Conservation (phyloP, 2,797 vertebrate genomes). For the Erethizon dorsatum region DNA sequence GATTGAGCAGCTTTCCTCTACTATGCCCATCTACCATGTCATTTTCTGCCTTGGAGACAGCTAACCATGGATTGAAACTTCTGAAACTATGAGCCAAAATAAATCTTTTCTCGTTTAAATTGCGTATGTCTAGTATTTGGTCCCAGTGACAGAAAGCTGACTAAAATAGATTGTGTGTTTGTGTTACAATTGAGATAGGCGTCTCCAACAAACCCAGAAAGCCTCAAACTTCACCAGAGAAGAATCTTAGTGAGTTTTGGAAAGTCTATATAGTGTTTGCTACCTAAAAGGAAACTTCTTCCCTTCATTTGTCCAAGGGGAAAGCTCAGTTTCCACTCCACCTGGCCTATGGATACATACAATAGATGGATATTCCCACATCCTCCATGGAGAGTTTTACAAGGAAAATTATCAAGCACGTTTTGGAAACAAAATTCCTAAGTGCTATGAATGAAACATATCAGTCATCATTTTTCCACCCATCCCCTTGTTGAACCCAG, state of each 20-base stretch:
- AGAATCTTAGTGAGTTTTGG: neutral
- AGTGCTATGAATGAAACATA: conserved; percentile 17
- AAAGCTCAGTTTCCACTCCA: neutral
- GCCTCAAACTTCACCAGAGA: neutral
- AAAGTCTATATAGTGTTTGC: neutral
- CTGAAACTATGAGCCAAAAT: neutral
- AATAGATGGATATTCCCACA: neutral
- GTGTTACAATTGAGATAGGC: neutral
- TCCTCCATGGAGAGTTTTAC: neutral
- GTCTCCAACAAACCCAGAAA: conserved; percentile 9
- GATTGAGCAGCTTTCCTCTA: neutral
- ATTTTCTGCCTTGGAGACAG: neutral
- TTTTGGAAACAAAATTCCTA: conserved; percentile 53
- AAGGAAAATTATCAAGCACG: conserved; percentile 34
- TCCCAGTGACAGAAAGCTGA: neutral
- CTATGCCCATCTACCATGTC: neutral
- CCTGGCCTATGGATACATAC: neutral
- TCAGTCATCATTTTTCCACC: neutral
- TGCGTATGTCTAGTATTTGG: neutral
- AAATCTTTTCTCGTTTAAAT: neutral
- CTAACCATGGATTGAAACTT: neutral
- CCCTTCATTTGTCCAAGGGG: neutral
- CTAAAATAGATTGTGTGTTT: neutral
- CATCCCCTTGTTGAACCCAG: neutral
- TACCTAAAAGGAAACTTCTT: neutral